These are phyloP conservation scores for Aphodius sticticus DNA, from an alignment of 2,888 invertebrate genomes.

Conservation along the genomic window DNA sequence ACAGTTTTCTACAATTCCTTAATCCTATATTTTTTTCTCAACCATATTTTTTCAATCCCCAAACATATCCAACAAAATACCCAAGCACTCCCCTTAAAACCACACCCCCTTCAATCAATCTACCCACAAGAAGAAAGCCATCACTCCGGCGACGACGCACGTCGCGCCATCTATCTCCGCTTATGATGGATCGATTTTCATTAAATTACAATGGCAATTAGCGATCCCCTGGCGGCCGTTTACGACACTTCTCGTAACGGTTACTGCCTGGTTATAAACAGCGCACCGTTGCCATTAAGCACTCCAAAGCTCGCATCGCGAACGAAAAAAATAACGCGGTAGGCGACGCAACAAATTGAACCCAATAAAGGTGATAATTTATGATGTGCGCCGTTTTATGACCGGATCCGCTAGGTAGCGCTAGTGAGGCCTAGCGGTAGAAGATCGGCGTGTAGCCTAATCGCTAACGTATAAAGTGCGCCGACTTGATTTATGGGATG, in stretches of 20 bases:
- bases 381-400: background rate
- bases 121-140: background rate
- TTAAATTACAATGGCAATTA: constrained; percentile 26
- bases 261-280: background rate
- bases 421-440: background rate
- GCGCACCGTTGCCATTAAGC: background rate
- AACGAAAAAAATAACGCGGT: background rate
- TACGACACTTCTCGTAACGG: background rate
- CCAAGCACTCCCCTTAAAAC: background rate
- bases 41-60: background rate
- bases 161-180: background rate
- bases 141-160: background rate
- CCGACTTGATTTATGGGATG: constrained; percentile 20
- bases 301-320: background rate
- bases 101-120: background rate
- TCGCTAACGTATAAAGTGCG: background rate
- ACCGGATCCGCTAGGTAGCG: background rate
- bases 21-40: background rate
- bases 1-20: background rate
- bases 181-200: constrained; percentile 18
- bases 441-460: background rate
- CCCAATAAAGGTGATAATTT: background rate
- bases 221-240: constrained; percentile 13
- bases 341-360: background rate
- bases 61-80: background rate